A percentile compares a stretch with the other conserved stretches of the same genome.
These are phyloP conservation scores for Cryptoblepharus egeriae DNA, from an alignment of 2,797 vertebrate genomes.

Conservation along the genomic window DNA sequence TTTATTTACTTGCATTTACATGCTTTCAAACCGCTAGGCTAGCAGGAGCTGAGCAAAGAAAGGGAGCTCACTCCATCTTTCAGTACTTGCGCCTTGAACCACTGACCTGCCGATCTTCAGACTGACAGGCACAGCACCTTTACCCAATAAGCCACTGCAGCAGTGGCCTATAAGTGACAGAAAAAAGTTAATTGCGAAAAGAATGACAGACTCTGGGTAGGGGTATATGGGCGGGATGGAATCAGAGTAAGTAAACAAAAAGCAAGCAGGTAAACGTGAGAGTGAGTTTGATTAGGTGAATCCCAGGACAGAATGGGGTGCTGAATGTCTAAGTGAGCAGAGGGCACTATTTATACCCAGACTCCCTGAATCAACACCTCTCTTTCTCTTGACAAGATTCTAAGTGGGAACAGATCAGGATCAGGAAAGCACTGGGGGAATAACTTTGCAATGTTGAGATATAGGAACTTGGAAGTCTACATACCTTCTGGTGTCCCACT, in stretches of 20 bases:
- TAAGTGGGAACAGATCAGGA: neutral
- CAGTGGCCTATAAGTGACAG: neutral
- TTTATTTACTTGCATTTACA: no score
- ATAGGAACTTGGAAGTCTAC: neutral
- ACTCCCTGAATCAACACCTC: neutral
- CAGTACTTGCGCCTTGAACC: no score
- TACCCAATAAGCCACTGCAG: no score
- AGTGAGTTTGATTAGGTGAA: neutral
- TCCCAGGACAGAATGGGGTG: neutral
- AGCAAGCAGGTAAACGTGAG: neutral
- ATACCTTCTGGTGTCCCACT: slow-evolving; percentile 92
- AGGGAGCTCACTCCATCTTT: no score
- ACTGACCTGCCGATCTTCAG: no score
- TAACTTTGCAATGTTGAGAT: neutral
- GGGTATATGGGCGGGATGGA: neutral
- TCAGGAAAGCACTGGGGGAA: neutral
- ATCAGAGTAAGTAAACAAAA: neutral
- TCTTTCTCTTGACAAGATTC: neutral
- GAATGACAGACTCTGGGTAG: no score
- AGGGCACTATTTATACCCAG: neutral
- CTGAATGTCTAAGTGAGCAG: neutral
- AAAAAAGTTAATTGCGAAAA: neutral
- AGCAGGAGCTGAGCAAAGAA: no score
- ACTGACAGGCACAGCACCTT: no score
- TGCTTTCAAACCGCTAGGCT: no score